Evolutionary conservation across 92 coral and sea anemone species (phyloP).

Genomic region (Zoanthus solanderi): DNA sequence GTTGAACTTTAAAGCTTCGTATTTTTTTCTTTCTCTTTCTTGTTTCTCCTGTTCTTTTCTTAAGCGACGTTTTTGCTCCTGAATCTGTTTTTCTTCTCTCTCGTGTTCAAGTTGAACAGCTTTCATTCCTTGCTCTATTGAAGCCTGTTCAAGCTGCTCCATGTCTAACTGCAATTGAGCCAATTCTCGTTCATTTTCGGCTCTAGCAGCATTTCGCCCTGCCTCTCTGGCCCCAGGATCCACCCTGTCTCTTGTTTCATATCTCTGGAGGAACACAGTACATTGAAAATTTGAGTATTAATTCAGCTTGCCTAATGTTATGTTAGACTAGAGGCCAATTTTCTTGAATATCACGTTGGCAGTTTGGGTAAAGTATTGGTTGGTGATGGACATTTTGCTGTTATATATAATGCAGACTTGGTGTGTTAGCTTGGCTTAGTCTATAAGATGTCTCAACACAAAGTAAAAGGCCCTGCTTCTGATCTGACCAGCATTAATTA

Average conservation of each 20-base stretch:
- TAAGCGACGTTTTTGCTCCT: slow-evolving; percentile 25
- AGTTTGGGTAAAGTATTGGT: too few species aligned
- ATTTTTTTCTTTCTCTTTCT: slow-evolving; percentile 16
- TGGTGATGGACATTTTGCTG: too few species aligned
- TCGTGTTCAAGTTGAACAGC: slow-evolving; percentile 28
- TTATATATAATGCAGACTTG: too few species aligned
- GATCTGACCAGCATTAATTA: too few species aligned
- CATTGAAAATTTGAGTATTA: background rate
- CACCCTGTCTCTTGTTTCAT: slow-evolving; percentile 69
- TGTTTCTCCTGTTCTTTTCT: slow-evolving; percentile 53
- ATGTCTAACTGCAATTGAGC: slow-evolving; percentile 48
- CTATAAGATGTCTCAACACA: too few species aligned
- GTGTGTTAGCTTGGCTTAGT: too few species aligned
- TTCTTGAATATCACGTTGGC: too few species aligned
- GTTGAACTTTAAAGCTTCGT: slow-evolving; percentile 19
- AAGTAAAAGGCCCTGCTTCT: too few species aligned
- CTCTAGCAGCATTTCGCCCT: slow-evolving; percentile 63
- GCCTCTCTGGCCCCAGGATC: slow-evolving; percentile 56
- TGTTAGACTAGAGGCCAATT: too few species aligned
- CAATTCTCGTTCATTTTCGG: slow-evolving; percentile 62
- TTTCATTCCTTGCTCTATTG: background rate
- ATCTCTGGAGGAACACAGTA: slow-evolving; percentile 27
- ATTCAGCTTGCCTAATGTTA: background rate
- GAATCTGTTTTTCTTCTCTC: slow-evolving; percentile 42
- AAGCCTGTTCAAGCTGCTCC: background rate